Base-by-base conservation (phyloP, 2,888 invertebrate species). In the Lithophane socia region DNA sequence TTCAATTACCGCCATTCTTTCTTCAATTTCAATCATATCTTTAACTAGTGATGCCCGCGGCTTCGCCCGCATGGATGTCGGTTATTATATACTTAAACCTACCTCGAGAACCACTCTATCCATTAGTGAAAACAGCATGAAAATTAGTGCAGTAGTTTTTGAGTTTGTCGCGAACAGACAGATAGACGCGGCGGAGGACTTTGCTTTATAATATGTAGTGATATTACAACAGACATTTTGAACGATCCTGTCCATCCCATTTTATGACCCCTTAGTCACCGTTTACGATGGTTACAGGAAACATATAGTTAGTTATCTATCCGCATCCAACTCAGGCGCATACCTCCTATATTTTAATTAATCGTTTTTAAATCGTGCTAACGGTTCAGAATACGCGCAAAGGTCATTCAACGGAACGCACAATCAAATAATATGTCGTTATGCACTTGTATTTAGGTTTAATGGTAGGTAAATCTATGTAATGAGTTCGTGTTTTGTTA, bases 401-500 rank as follows among this genome's bases (percentile, higher is more conserved):
- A 82, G 87, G 87, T 82, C 79, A 64, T 79, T 84, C 77, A 82
- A 85, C 85, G 85, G 13, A 24, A 60, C 58, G 54, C 37, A 79
- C 61, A 47, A 56, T 67, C 66, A 78, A 87, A 82, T 82, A 68
- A 58, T 37, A 72, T 64, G 63, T 77, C 44, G 42, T 71, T 74
- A 79, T 84, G 78, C 74, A 77, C 29, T 63, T 60, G 64, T 68
- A 12, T 64, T 63, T 52, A 44, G 24, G n/a, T 37, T 37, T 74
- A 78, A 73, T 79, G 24, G 13, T 13, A 37, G 79, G 56, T 24
- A 44, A 80, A 49, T 84, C 68, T 70, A 58, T 58, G 54, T 77
- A 72, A 85, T 77, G 67, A 69, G 42, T 52, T 49, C 7, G 37
- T 81, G n/a, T 73, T 73, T 80, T 63, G 82, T 63, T 68, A 61